Conservation (phyloP, 2,797 vertebrate genomes). For the Chaetophractus vellerosus region DNA sequence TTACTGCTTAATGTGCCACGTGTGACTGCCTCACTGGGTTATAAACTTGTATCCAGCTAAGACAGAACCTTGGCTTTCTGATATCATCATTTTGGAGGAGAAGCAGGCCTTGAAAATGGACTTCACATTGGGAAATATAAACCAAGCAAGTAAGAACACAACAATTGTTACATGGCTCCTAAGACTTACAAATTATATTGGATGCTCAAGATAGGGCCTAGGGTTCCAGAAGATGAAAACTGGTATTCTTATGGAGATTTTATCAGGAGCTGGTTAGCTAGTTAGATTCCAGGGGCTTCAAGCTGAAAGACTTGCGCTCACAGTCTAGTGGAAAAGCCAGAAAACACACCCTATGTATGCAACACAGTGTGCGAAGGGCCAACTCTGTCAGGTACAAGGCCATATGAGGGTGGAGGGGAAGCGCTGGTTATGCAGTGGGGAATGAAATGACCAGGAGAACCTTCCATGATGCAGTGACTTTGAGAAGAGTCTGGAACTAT, state of each 20-base stretch:
- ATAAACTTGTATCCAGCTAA: neutral
- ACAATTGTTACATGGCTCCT: neutral
- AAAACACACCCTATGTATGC: neutral
- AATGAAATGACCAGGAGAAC: neutral
- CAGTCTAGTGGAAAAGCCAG: neutral
- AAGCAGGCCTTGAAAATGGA: constrained; percentile 43
- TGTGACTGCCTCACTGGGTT: neutral
- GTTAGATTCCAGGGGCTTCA: neutral
- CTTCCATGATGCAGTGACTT: neutral
- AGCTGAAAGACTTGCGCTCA: constrained; percentile 44
- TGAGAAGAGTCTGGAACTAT: neutral
- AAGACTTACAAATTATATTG: neutral
- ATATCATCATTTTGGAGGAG: neutral
- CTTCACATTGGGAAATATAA: constrained; percentile 16
- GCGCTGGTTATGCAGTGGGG: neutral
- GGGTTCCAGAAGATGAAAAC: constrained; percentile 1
- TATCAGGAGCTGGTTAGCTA: neutral
- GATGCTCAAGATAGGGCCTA: neutral
- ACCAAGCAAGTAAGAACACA: neutral
- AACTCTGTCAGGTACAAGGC: neutral
- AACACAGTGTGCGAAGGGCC: neutral
- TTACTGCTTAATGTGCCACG: neutral
- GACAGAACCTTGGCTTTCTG: neutral
- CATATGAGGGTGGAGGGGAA: neutral
- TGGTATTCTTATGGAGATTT: neutral